Evolutionary conservation across 2,888 invertebrate species (phyloP).

Genomic region (Apotomis betuletana): DNA sequence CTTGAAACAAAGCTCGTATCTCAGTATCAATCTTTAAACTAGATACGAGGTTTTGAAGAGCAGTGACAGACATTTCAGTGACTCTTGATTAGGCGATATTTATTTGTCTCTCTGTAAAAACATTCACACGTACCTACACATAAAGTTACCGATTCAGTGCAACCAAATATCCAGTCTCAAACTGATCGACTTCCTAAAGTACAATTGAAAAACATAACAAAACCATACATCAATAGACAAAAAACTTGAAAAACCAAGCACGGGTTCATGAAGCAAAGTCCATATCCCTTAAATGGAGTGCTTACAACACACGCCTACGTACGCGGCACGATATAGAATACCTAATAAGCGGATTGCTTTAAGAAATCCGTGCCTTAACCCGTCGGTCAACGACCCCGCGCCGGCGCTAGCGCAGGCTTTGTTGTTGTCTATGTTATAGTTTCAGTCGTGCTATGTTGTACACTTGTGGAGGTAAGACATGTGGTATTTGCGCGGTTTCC

Average conservation of each 20-base stretch:
- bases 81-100: no score
- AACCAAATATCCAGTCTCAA: neutral
- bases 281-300: conserved; percentile 58
- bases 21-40: no score
- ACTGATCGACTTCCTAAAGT: neutral
- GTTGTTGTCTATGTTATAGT: conserved; percentile 74
- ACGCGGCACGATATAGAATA: conserved; percentile 64
- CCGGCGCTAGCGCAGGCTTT: conserved; percentile 70
- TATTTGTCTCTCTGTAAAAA: no score
- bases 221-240: neutral
- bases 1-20: no score
- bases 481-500: neutral
- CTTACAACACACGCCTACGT: conserved; percentile 55
- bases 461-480: conserved; percentile 3
- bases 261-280: conserved; percentile 43
- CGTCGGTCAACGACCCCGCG: conserved; percentile 69
- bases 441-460: conserved; percentile 51
- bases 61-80: no score
- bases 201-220: neutral
- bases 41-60: no score
- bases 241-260: neutral
- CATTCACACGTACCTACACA: neutral
- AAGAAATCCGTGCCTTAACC: conserved; percentile 78
- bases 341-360: conserved; percentile 79
- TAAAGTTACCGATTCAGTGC: neutral